Evolutionary conservation across 2,797 vertebrate genomes (phyloP).

Genomic region (Garrulus glandarius): DNA sequence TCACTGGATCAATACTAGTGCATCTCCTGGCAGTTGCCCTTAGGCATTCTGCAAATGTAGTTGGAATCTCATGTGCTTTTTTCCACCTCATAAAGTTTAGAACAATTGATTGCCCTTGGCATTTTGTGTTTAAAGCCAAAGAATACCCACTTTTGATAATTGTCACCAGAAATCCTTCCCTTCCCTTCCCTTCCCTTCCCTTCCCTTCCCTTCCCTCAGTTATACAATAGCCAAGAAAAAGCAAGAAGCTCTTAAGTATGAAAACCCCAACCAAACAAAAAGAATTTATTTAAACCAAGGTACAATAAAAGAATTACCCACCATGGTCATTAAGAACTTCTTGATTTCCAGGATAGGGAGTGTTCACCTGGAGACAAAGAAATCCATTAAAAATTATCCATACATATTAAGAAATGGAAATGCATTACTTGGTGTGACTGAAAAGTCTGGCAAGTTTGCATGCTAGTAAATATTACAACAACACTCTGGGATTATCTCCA

Average conservation of each 20-base stretch:
- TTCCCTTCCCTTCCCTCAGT: background rate
- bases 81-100: background rate
- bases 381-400: background rate
- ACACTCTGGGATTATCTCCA: background rate
- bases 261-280: background rate
- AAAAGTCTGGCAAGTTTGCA: background rate
- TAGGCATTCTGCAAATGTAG: background rate
- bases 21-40: background rate
- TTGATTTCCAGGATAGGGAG: slow-evolving; percentile 42
- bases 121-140: background rate
- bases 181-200: background rate
- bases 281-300: background rate
- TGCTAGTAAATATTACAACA: background rate
- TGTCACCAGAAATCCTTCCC: background rate
- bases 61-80: background rate
- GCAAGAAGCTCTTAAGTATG: background rate
- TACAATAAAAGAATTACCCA: background rate
- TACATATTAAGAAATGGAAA: background rate
- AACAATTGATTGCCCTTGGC: background rate
- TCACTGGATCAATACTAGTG: background rate
- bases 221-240: background rate
- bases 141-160: background rate
- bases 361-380: slow-evolving; percentile 51
- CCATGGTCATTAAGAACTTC: slow-evolving; percentile 52
- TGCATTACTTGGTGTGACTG: background rate